These are phyloP conservation scores for Lamellibrachia satsuma DNA, from an alignment of 2,888 invertebrate species.

Conservation along the genomic window DNA sequence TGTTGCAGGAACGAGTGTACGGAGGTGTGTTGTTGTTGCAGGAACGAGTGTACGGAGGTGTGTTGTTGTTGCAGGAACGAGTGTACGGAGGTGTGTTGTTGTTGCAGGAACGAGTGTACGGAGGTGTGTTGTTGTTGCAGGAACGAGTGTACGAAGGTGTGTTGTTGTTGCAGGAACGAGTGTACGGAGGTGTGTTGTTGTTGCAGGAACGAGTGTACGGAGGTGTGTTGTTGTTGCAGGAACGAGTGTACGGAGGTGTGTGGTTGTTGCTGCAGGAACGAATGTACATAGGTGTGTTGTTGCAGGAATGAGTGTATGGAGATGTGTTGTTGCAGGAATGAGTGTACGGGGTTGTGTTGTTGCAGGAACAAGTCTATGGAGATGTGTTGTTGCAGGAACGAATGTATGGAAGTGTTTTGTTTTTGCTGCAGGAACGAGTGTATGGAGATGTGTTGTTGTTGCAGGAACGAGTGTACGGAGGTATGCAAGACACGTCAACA, in stretches of 20 bases:
- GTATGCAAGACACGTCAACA: slow-evolving; percentile 73
- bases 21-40: not conserved
- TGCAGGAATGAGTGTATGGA: not conserved
- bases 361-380: not conserved
- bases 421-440: not conserved
- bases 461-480: slow-evolving; percentile 73
- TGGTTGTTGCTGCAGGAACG: not conserved
- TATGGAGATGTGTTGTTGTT: slow-evolving; percentile 8
- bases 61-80: no score
- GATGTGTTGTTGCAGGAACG: not conserved
- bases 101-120: not conserved
- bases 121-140: not conserved
- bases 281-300: not conserved
- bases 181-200: not conserved
- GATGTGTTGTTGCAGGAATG: not conserved
- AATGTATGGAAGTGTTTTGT: not conserved
- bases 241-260: not conserved
- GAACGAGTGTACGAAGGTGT: not conserved
- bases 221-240: not conserved
- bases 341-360: not conserved
- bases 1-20: no score
- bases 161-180: not conserved
- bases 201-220: not conserved
- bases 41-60: not conserved
- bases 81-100: not conserved